phyloP scores from a whole-genome alignment of 2,113 vertebrate species.

The Nibea albiflora region DNA sequence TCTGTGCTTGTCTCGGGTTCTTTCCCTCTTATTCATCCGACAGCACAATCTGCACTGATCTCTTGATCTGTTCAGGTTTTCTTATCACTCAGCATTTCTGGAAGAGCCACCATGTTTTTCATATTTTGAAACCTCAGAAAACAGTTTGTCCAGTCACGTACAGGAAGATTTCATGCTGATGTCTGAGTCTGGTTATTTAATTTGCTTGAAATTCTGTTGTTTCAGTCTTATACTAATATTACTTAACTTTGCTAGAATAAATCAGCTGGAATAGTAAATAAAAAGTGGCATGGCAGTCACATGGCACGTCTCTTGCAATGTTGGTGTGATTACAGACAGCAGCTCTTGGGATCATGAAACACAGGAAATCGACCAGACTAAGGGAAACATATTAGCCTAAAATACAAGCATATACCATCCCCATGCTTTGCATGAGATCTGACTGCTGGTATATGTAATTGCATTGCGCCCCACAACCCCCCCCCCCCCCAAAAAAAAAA shows the following conservation, averaged over 20 bases:
- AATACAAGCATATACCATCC: slow-evolving; percentile 54
- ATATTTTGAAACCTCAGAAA: not conserved
- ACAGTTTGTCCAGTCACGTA: not conserved
- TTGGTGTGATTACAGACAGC: slow-evolving; percentile 61
- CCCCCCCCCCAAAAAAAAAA: too few relatives aligned
- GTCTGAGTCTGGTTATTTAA: not conserved
- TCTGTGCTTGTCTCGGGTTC: not conserved
- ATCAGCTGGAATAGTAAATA: not conserved
- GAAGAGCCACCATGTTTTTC: not conserved
- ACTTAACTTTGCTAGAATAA: not conserved
- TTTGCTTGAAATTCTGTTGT: not conserved
- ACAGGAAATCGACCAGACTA: slow-evolving; percentile 71
- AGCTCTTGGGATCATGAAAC: slow-evolving; percentile 48
- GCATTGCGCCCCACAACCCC: slow-evolving; percentile 6
- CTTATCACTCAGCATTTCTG: not conserved
- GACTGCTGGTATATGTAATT: slow-evolving; percentile 23
- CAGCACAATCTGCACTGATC: not conserved
- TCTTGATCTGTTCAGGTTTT: not conserved
- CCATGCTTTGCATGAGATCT: slow-evolving; percentile 21
- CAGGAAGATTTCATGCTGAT: slow-evolving; percentile 7
- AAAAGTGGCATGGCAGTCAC: not conserved
- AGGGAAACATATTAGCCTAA: slow-evolving; percentile 48
- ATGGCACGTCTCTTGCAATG: slow-evolving; percentile 7
- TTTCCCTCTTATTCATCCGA: not conserved
- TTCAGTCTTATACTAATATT: not conserved